phyloP scores from a whole-genome alignment of 2,113 vertebrate genomes.

The Passer domesticus region DNA sequence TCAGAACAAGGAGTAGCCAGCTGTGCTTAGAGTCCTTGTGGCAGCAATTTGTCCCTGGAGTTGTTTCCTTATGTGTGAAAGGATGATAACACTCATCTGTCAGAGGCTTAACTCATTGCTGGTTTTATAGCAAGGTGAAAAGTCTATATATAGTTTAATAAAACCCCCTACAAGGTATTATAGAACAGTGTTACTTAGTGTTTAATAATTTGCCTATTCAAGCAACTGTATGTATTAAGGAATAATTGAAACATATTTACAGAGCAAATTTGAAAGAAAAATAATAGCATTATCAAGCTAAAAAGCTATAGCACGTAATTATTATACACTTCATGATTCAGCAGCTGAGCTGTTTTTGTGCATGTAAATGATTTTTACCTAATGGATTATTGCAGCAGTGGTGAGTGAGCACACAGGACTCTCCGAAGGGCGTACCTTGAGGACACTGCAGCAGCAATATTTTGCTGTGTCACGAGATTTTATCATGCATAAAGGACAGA shows the following conservation, averaged over 20 bases:
- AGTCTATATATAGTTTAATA: not conserved
- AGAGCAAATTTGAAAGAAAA: constrained; percentile 23
- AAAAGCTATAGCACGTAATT: not conserved
- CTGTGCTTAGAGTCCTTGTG: not conserved
- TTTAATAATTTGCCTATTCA: not conserved
- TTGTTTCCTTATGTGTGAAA: not conserved
- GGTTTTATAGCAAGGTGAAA: constrained; percentile 25
- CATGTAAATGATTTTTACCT: constrained; percentile 54
- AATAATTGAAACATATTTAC: constrained; percentile 28
- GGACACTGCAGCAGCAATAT: constrained; percentile 70
- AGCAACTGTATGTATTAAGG: not conserved
- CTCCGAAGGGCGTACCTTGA: constrained; percentile 55
- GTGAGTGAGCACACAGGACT: constrained; percentile 23
- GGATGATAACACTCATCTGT: not conserved
- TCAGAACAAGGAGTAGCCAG: not conserved
- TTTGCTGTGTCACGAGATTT: constrained; percentile 68
- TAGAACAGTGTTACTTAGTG: not conserved
- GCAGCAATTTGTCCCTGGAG: not conserved
- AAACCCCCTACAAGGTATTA: not conserved
- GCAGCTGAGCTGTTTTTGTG: constrained; percentile 56
- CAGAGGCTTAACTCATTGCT: not conserved
- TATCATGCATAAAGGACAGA: constrained; percentile 60
- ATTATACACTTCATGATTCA: constrained; percentile 53
- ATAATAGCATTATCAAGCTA: not conserved
- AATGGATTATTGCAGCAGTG: constrained; percentile 63